Percentiles rank a stretch among this genome's conserved stretches.
phyloP scores from a whole-genome alignment of 1,140 invertebrate species.

The Drosophila azteca region DNA sequence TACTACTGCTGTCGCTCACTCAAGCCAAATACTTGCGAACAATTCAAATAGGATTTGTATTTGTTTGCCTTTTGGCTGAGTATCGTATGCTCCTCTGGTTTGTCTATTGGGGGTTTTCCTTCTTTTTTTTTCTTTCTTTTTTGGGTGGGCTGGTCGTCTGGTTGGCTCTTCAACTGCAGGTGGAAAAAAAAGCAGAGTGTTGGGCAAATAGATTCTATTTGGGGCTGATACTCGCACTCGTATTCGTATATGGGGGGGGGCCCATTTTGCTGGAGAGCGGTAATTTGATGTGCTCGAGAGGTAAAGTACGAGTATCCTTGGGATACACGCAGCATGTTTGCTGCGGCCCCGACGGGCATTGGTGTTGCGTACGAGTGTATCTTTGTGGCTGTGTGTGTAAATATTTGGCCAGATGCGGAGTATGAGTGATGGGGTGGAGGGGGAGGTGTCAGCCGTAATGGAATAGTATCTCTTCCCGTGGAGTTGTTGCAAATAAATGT shows the following conservation, averaged over 20 bases:
- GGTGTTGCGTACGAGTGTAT: neutral
- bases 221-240: too few species aligned
- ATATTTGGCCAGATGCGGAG: conserved; percentile 55
- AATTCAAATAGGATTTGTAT: conserved; percentile 55
- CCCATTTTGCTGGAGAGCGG: conserved; percentile 34
- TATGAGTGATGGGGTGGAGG: conserved; percentile 45
- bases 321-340: conserved; percentile 19
- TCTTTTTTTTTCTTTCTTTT: too few species aligned
- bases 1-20: neutral
- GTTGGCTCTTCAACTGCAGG: conserved; percentile 9
- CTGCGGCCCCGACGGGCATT: neutral
- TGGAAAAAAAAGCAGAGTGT: conserved; percentile 22
- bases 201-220: conserved; percentile 44
- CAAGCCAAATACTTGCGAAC: conserved; percentile 23
- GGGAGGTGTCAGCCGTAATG: too few species aligned
- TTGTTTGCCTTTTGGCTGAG: conserved; percentile 53
- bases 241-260: neutral
- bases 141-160: too few species aligned
- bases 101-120: neutral
- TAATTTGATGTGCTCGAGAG: conserved; percentile 45
- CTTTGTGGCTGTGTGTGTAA: conserved; percentile 25
- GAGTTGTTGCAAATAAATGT: conserved; percentile 57
- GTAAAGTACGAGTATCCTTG: conserved; percentile 38
- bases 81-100: neutral
- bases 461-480: conserved; percentile 2